Conservation (phyloP, 2,797 vertebrate species). For the Streptopelia turtur region DNA sequence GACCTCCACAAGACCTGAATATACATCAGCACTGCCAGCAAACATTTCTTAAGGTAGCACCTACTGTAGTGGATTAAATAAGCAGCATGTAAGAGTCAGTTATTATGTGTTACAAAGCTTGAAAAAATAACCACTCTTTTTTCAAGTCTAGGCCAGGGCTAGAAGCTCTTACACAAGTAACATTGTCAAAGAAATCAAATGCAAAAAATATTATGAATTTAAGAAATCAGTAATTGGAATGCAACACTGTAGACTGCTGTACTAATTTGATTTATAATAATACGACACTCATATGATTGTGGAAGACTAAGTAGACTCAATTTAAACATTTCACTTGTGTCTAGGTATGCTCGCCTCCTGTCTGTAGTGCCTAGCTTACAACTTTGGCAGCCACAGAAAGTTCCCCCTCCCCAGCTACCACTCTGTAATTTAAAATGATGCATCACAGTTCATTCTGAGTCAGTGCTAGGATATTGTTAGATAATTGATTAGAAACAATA, state of each 20-base stretch:
- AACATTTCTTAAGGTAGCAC: neutral
- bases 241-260: neutral
- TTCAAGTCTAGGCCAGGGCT: neutral
- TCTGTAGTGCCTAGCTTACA: rapidly evolving
- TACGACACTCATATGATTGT: neutral
- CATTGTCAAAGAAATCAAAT: neutral
- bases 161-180: neutral
- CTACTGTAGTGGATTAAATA: neutral
- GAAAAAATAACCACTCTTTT: neutral
- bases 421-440: neutral
- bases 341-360: neutral
- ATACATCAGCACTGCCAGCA: neutral
- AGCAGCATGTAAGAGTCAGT: neutral
- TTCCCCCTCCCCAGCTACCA: neutral
- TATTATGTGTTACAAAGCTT: neutral
- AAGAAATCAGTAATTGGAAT: neutral
- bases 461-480: neutral
- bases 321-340: neutral
- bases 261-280: neutral
- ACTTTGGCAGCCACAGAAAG: neutral
- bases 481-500: neutral
- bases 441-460: neutral
- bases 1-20: neutral
- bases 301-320: neutral
- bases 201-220: neutral